Evolutionary conservation across 2,888 invertebrate genomes (phyloP), one percentile per base, ranked within the genome.

Genomic region (Sphaerophoria taeniata): DNA sequence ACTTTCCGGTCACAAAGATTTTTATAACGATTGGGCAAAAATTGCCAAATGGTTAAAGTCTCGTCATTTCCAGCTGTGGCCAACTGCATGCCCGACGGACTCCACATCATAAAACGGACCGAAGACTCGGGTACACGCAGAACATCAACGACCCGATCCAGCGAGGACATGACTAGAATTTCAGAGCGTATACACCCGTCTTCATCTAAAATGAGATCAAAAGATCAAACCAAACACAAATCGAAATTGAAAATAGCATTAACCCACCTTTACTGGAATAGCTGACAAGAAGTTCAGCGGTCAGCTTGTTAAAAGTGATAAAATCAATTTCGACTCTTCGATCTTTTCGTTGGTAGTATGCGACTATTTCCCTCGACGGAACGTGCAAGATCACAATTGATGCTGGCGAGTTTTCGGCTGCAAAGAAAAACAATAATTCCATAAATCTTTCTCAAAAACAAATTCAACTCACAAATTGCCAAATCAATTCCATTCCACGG

Each of bases 401-500:
- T 0, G 90, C 90, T 0, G 90, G 91, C 6, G 87, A 82, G n/a
- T 88, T 88, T 78, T 90, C 89, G 61, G 90, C 92, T 91, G 43
- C 9, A 88, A 87, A 71, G 65, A 51, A 5, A 65, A 58, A 9
- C 49, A 61, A 58, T 87, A 69, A 6, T 82, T 34, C 11, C 39
- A 6, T 43, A 55, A 43, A 9, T 9, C 6, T 9, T 43, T 6
- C 12, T 43, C 43, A 3, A 3, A 43, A 43, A 11, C 24, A 24
- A 24, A 24, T 24, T 24, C 24, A 24, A 87, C 90, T 88, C 86
- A 92, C 92, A 88, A 75, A 92, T 89, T 0, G 90, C 91, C 67
- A 93, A 88, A 82, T 92, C 90, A 2, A 90, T 90, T 31, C 90
- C 91, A 24, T 90, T 90, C 93, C 93, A 93, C 1, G 93, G 93